Evolutionary conservation across 1,140 invertebrate genomes (phyloP).

Genomic region (Drosophila nannoptera): DNA sequence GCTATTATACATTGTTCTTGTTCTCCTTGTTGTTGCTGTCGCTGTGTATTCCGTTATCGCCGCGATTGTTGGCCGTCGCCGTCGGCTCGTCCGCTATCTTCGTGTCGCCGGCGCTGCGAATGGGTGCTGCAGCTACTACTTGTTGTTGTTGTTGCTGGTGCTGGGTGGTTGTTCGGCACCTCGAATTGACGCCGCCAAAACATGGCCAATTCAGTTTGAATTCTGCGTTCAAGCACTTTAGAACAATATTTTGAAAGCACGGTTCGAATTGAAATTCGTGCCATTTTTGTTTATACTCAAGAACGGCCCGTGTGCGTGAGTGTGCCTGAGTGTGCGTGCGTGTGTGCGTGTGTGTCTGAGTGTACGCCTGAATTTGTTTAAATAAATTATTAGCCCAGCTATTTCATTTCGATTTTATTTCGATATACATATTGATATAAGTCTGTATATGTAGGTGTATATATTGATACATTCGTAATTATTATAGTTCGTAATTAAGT

Average conservation of each 20-base stretch:
- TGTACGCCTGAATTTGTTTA: constrained; percentile 13
- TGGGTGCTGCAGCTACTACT: background rate
- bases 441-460: background rate
- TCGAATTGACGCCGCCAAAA: constrained; percentile 54
- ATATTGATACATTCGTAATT: background rate
- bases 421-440: background rate
- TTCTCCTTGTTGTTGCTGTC: background rate
- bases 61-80: constrained; percentile 13
- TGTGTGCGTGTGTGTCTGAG: background rate
- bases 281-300: constrained; percentile 6
- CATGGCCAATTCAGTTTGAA: constrained; percentile 69
- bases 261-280: background rate
- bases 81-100: constrained; percentile 22
- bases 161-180: constrained; percentile 26
- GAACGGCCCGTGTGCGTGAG: background rate
- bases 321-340: background rate
- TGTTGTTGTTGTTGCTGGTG: constrained; percentile 10
- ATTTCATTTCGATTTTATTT: background rate
- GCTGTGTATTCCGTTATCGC: constrained; percentile 22
- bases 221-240: constrained; percentile 72
- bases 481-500: background rate
- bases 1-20: background rate
- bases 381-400: constrained; percentile 1
- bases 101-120: constrained; percentile 6
- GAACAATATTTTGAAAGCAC: constrained; percentile 45